Conservation (phyloP, 2,888 invertebrate genomes). For the Drosophila birchii region DNA sequence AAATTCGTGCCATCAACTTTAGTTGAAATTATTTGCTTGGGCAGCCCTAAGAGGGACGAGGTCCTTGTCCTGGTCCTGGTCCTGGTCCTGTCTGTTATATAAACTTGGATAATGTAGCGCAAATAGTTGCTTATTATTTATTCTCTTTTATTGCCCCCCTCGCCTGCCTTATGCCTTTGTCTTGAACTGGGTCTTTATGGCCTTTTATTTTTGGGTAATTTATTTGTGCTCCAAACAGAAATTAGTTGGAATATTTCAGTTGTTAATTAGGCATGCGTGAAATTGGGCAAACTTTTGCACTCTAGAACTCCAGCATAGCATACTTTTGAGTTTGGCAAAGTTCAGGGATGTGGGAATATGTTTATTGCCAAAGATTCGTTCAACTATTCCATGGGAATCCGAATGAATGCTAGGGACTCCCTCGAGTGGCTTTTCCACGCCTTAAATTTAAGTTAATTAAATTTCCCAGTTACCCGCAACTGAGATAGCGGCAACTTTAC, state of each 20-base stretch:
- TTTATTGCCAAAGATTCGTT: conserved; percentile 24
- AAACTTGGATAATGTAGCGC: conserved; percentile 80
- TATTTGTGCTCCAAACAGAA: conserved; percentile 63
- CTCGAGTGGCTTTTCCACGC: conserved; percentile 32
- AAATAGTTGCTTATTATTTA: conserved; percentile 80
- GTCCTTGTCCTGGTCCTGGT: conserved; percentile 18
- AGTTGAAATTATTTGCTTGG: conserved; percentile 72
- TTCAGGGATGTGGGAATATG: conserved; percentile 17
- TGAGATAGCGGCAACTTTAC: conserved; percentile 73
- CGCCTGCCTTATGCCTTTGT: conserved; percentile 15
- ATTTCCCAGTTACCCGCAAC: conserved; percentile 66
- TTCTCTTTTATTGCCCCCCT: conserved; percentile 66
- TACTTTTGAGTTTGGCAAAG: conserved; percentile 37
- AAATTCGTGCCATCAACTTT: conserved; percentile 75
- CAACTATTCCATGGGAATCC: conserved; percentile 23
- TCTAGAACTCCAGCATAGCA: conserved; percentile 27
- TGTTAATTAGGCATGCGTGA: conserved; percentile 79
- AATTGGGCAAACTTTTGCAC: conserved; percentile 60
- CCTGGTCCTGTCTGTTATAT: conserved; percentile 59
- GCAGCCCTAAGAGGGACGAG: conserved; percentile 26
- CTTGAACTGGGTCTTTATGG: conserved; percentile 36
- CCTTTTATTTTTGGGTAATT: conserved; percentile 63
- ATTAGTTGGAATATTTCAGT: conserved; percentile 76
- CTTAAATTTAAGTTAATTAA: conserved; percentile 80
- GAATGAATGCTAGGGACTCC: background rate